phyloP scores from a whole-genome alignment of 2,888 invertebrate species.

The Drosophila colorata region DNA sequence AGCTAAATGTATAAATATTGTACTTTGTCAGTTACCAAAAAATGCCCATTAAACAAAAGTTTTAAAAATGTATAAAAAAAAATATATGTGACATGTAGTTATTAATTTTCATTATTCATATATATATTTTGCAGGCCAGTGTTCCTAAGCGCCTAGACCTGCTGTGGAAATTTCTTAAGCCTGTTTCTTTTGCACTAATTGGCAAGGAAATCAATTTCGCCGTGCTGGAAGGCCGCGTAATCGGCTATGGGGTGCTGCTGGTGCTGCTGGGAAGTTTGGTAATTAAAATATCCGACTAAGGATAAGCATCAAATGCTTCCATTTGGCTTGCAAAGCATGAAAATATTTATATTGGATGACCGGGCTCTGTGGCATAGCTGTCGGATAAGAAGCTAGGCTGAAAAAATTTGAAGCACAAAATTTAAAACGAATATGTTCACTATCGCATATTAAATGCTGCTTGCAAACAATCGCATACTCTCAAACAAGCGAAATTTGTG shows the following conservation, averaged over 20 bases:
- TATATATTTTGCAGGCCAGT: slow-evolving; percentile 84
- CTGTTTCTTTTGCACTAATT: slow-evolving; percentile 91
- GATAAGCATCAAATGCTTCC: slow-evolving; percentile 33
- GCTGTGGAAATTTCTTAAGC: slow-evolving; percentile 91
- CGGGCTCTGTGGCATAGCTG: slow-evolving; percentile 24
- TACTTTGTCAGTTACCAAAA: neutral
- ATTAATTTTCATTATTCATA: neutral
- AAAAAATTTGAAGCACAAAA: too few species aligned
- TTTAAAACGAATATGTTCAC: slow-evolving; percentile 49
- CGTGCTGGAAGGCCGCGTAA: slow-evolving; percentile 85
- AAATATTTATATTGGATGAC: neutral
- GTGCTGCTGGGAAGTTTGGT: slow-evolving; percentile 86
- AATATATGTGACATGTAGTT: neutral
- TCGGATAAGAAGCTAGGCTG: slow-evolving; percentile 1
- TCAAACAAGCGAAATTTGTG: neutral
- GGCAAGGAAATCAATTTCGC: slow-evolving; percentile 90
- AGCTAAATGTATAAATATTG: neutral
- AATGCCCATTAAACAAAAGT: neutral
- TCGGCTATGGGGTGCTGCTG: slow-evolving; percentile 86
- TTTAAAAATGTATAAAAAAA: neutral
- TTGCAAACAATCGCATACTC: slow-evolving; percentile 40
- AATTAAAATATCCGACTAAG: slow-evolving; percentile 84
- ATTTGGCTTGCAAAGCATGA: slow-evolving; percentile 20
- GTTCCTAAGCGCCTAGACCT: slow-evolving; percentile 87
- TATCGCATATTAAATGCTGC: slow-evolving; percentile 70